phyloP scores from a whole-genome alignment of 1,140 invertebrate genomes.

The Belonocnema kinseyi region DNA sequence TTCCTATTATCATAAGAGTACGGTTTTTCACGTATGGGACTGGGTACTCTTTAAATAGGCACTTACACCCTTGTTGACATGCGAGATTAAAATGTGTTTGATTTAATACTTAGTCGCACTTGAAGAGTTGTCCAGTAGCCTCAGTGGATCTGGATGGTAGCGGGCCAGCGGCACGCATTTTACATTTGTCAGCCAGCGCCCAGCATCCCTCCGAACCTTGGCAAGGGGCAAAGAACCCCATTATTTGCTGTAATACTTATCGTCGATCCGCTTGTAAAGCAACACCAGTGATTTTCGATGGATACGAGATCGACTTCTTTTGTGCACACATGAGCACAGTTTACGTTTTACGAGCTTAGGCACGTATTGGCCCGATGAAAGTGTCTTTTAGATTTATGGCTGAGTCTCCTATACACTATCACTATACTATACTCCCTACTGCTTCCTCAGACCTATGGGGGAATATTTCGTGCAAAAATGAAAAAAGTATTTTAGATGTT shows the following conservation, averaged over 20 bases:
- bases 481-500: too few relatives aligned
- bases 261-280: slow-evolving; percentile 14
- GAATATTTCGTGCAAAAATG: too few relatives aligned
- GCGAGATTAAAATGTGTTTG: slow-evolving; percentile 10
- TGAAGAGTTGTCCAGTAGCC: neutral
- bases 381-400: slow-evolving; percentile 20
- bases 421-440: too few relatives aligned
- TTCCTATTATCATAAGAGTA: neutral
- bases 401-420: neutral
- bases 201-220: neutral
- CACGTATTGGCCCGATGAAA: neutral
- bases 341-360: slow-evolving; percentile 23
- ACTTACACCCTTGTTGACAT: neutral
- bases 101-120: neutral
- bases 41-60: slow-evolving; percentile 7
- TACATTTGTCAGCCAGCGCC: neutral
- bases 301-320: slow-evolving; percentile 21
- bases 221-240: neutral
- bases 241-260: slow-evolving; percentile 22
- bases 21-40: neutral
- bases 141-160: slow-evolving; percentile 3
- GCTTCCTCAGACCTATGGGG: too few relatives aligned
- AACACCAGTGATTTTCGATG: slow-evolving; percentile 29
- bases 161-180: too few relatives aligned
- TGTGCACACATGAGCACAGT: neutral